A percentile compares a stretch with the other conserved stretches of the same genome.
phyloP scores from a whole-genome alignment of 53 echinoderm and acorn worm species.

The Apostichopus leukothele region DNA sequence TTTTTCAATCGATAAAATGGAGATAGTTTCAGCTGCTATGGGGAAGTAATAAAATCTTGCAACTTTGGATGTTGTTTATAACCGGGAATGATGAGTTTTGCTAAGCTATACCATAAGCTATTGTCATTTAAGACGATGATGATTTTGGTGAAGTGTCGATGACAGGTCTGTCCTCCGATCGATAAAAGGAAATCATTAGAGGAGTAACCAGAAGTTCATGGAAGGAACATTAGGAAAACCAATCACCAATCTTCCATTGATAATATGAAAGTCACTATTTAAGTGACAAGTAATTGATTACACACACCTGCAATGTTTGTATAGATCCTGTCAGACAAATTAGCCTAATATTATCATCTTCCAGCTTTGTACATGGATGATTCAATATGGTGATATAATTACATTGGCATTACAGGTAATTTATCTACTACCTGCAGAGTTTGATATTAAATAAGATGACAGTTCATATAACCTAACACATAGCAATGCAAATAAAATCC shows the following conservation, averaged over 20 bases:
- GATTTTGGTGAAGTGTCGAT: background rate
- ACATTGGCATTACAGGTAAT: too few species aligned
- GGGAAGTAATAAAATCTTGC: background rate
- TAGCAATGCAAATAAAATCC: too few species aligned
- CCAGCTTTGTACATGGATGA: too few species aligned
- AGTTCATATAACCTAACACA: too few species aligned
- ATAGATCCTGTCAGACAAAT: background rate
- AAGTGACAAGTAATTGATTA: background rate
- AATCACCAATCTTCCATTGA: too few species aligned
- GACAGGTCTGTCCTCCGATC: background rate
- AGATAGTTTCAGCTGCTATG: slow-evolving; percentile 14
- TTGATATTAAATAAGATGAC: too few species aligned
- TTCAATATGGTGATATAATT: too few species aligned
- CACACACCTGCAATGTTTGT: background rate
- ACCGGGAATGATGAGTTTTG: too few species aligned
- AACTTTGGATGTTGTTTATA: slow-evolving; percentile 9
- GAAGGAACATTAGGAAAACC: background rate
- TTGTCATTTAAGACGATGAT: background rate
- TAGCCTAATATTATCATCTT: too few species aligned
- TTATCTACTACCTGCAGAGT: too few species aligned
- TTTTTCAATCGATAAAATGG: background rate
- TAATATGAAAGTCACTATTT: background rate
- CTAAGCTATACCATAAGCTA: too few species aligned
- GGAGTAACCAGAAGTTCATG: background rate
- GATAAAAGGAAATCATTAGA: background rate